Conservation (phyloP, 2,113 vertebrate genomes). For the Rhodinocichla rosea region DNA sequence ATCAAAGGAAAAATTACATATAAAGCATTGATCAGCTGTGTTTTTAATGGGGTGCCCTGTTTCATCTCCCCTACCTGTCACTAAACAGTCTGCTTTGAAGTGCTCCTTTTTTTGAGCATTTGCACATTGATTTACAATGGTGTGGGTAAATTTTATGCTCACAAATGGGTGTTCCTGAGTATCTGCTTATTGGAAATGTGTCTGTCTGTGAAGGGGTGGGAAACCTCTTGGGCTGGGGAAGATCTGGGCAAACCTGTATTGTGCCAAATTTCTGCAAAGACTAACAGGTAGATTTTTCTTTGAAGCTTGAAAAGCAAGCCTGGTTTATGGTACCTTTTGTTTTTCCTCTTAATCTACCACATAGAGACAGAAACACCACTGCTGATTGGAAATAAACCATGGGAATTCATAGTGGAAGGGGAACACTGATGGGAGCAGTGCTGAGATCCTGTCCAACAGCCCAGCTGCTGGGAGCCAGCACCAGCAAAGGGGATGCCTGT, state of each 20-base stretch:
- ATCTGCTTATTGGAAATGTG: background rate
- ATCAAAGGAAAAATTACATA: background rate
- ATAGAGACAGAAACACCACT: background rate
- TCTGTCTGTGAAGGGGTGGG: background rate
- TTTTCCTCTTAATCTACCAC: background rate
- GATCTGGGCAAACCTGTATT: background rate
- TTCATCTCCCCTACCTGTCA: background rate
- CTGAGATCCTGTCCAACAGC: background rate
- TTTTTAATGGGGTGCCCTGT: background rate
- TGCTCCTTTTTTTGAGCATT: background rate
- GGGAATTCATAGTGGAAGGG: background rate
- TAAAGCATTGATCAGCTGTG: background rate
- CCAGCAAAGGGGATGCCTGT: background rate
- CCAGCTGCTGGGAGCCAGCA: background rate
- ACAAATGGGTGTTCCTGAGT: background rate
- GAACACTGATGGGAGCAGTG: background rate
- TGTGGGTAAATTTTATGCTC: background rate
- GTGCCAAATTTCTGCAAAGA: background rate
- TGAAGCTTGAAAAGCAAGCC: background rate
- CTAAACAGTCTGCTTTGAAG: conserved; percentile 19
- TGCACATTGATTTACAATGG: background rate
- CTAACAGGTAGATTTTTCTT: background rate
- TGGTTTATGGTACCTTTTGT: background rate
- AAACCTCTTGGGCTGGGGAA: background rate
- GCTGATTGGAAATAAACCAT: background rate